Evolutionary conservation across 2,888 invertebrate species (phyloP).

Genomic region (Yponomeuta plumbellus): DNA sequence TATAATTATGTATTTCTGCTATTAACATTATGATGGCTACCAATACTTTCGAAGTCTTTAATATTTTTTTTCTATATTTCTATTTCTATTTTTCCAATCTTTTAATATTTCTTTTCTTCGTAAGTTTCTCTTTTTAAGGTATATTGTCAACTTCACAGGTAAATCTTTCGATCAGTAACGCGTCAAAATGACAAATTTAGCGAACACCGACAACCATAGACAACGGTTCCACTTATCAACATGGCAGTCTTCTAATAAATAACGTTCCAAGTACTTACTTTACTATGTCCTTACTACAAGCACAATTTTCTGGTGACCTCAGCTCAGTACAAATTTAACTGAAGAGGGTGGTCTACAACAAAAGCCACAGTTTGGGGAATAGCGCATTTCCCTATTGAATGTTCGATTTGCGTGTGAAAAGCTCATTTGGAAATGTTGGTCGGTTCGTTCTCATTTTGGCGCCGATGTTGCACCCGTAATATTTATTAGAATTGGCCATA

Average conservation of each 20-base stretch:
- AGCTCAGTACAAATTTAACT: not conserved
- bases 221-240: not conserved
- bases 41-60: no score
- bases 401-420: conserved; percentile 1
- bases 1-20: no score
- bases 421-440: not conserved
- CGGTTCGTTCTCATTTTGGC: not conserved
- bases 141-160: no score
- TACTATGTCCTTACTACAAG: not conserved
- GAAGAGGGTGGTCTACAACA: not conserved
- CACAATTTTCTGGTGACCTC: not conserved
- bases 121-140: no score
- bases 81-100: no score
- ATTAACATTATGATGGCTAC: no score
- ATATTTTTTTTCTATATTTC: no score
- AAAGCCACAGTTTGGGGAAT: not conserved
- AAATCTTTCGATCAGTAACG: not conserved
- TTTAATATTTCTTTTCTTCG: no score
- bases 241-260: not conserved
- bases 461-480: not conserved
- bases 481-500: no score
- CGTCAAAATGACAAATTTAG: not conserved
- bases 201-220: not conserved
- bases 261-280: not conserved
- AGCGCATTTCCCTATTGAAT: not conserved